phyloP scores from a whole-genome alignment of 92 coral and sea anemone genomes.

The Epizoanthus stellaris region DNA sequence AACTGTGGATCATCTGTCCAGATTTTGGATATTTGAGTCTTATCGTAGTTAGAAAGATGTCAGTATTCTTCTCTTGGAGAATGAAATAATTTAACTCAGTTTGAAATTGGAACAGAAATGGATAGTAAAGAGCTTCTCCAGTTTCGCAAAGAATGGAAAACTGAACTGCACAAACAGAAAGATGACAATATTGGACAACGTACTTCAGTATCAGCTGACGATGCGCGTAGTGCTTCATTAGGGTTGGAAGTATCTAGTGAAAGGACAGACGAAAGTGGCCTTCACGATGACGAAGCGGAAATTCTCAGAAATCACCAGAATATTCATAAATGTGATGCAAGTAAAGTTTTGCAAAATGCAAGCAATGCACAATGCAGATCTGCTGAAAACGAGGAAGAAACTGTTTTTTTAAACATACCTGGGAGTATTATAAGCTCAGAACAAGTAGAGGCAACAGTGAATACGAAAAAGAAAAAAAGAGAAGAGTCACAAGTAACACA shows the following conservation, averaged over 20 bases:
- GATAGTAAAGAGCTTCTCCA: slow-evolving; percentile 62
- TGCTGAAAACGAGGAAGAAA: neutral
- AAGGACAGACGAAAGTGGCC: neutral
- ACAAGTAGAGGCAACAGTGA: neutral
- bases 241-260: neutral
- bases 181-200: slow-evolving; percentile 18
- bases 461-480: slow-evolving; percentile 20
- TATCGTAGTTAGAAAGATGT: neutral
- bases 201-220: neutral
- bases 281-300: neutral
- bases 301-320: neutral
- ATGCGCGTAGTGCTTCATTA: slow-evolving; percentile 7
- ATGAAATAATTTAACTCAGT: too few species aligned
- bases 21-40: neutral
- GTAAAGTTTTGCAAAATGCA: neutral
- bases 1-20: neutral
- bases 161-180: slow-evolving; percentile 51
- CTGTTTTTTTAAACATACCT: too few species aligned
- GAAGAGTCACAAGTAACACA: neutral
- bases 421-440: slow-evolving; percentile 5
- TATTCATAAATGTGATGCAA: too few species aligned
- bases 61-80: neutral
- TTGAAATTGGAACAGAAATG: slow-evolving; percentile 6
- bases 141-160: slow-evolving; percentile 81
- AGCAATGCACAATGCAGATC: neutral